Base-by-base conservation (phyloP, 2,888 invertebrate genomes). In the Drosophila antonietae region DNA sequence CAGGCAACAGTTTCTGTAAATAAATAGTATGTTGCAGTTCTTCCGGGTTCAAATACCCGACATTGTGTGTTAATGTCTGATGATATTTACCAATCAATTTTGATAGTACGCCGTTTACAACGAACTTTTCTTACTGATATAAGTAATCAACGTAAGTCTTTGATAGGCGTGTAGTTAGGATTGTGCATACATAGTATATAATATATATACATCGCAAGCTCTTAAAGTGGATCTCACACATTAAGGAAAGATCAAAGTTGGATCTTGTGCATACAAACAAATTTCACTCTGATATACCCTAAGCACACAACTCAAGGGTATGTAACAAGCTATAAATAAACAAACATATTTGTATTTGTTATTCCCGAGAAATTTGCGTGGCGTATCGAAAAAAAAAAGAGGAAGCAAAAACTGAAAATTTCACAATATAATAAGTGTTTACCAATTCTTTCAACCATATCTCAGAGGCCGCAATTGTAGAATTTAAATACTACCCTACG, bases 291-390 rank as follows among this genome's bases (percentile, higher is more conserved):
- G 1, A 31, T 15, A 41, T 31, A 41, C 61, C 49, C 59, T 12
- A 23, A n/a, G 14, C 8, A n/a, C 12, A 15, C 28, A 37, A 2
- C 9, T 49, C 43, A 6, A 60, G 69, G 64, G 79, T 64, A 62
- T 64, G 46, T 5, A 20, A 35, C 18, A 37, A n/a, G 56, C 62
- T 83, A 68, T 59, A 70, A 83, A 75, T 83, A 86, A 73, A 70
- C 23, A 60, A 9, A 14, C 74, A 78, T 69, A 76, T 81, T 83
- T 81, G 66, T 67, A 73, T 76, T 81, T 67, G 49, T 63, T 55
- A 46, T 73, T 75, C 61, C 23, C n/a, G n/a, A 9, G 67, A 80
- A 77, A 65, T 83, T 69, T n/a, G 56, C 55, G 44, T 59, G 33
- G 39, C 28, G 28, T 39, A 37, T 52, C 12, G 41, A 23, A 53